Conservation (phyloP, 2,113 vertebrate species). For the Tringa solitaria region DNA sequence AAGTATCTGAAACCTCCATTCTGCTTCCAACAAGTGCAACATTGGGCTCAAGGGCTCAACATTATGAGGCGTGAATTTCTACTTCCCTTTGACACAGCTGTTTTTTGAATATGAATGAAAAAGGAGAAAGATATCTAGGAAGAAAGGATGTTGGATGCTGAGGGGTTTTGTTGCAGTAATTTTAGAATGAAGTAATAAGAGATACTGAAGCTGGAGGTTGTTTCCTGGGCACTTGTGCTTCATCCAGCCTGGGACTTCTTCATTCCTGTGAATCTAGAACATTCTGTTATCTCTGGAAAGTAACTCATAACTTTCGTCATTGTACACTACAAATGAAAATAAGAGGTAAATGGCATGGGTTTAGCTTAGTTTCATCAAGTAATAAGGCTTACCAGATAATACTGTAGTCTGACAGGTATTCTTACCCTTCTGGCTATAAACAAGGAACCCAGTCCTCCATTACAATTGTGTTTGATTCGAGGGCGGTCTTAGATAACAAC, state of each 20-base stretch:
- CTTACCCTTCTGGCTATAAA: not conserved
- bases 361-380: not conserved
- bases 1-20: not conserved
- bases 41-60: not conserved
- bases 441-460: not conserved
- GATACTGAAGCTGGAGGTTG: not conserved
- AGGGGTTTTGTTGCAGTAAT: not conserved
- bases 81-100: not conserved
- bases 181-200: not conserved
- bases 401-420: not conserved
- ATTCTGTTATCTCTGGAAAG: not conserved
- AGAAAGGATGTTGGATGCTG: not conserved
- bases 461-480: not conserved
- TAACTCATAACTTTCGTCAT: not conserved
- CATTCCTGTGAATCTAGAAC: not conserved
- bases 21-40: not conserved
- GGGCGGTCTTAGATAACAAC: not conserved
- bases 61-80: fast-evolving
- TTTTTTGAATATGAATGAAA: not conserved
- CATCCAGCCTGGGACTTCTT: not conserved
- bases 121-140: not conserved
- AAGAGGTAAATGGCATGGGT: not conserved
- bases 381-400: not conserved
- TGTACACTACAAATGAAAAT: not conserved
- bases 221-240: not conserved